phyloP scores from a whole-genome alignment of 2,888 invertebrate genomes.

The Acholoe squamosa region DNA sequence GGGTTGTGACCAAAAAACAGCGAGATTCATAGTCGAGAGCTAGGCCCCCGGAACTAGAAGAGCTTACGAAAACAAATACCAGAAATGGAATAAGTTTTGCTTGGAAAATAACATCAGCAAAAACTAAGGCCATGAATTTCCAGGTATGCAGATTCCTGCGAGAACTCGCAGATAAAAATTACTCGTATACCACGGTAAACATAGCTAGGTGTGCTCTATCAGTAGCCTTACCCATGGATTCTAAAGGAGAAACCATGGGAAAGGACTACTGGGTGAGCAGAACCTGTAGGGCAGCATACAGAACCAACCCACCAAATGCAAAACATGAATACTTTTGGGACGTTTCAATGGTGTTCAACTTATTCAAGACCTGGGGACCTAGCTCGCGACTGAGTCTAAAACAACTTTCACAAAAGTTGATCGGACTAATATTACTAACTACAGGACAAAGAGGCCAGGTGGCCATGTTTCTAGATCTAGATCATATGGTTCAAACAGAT shows the following conservation, averaged over 20 bases:
- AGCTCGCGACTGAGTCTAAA: neutral
- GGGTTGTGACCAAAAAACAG: conserved; percentile 10
- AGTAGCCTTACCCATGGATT: neutral
- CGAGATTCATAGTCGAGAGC: neutral
- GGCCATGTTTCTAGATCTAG: neutral
- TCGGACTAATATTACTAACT: neutral
- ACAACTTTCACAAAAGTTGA: neutral
- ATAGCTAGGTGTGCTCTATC: neutral
- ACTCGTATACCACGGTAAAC: neutral
- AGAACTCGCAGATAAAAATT: neutral
- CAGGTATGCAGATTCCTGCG: neutral
- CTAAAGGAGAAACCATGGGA: neutral
- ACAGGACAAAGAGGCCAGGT: neutral
- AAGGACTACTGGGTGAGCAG: neutral
- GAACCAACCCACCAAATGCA: neutral
- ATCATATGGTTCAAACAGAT: neutral
- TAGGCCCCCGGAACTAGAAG: neutral
- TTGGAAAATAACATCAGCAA: neutral
- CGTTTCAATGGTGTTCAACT: conserved; percentile 3
- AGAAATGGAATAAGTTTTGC: neutral
- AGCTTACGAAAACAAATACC: neutral
- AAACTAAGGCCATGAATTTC: neutral
- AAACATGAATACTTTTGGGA: neutral
- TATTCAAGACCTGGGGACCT: neutral
- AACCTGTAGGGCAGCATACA: neutral